Conservation (phyloP, 2,888 invertebrate species). For the Tipula helvola region DNA sequence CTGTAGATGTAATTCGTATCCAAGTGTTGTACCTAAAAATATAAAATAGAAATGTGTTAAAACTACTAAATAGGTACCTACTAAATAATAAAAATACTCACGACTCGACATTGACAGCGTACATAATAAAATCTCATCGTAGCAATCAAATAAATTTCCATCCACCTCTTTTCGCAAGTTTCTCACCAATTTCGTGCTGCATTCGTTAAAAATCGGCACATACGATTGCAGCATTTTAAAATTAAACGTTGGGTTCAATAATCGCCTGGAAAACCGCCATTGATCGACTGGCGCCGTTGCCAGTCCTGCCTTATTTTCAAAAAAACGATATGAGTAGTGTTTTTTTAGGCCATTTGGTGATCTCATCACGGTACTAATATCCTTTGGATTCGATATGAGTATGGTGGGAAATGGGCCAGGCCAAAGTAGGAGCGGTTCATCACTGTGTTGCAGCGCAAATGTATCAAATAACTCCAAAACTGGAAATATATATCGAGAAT, state of each 20-base stretch:
- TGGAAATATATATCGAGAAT: background rate
- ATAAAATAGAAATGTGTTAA: background rate
- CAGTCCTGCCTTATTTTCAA: constrained; percentile 7
- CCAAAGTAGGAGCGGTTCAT: background rate
- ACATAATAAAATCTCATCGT: background rate
- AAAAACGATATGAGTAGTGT: constrained; percentile 10
- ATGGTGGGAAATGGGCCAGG: background rate
- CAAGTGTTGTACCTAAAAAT: background rate
- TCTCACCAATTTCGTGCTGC: background rate
- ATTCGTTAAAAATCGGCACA: background rate
- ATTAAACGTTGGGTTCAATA: constrained; percentile 5
- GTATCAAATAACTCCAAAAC: background rate
- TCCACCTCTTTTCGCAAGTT: background rate
- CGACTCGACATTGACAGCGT: background rate
- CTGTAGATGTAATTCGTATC: background rate
- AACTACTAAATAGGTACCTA: no score
- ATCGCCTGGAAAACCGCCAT: background rate
- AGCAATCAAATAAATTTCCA: background rate
- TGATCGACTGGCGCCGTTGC: constrained; percentile 8
- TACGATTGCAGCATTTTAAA: background rate
- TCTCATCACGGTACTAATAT: constrained; percentile 8
- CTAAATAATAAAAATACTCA: background rate
- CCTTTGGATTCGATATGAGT: background rate
- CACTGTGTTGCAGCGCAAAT: background rate
- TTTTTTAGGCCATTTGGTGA: constrained; percentile 13